Conservation (phyloP, 2,113 vertebrate genomes). For the Todiramphus saurophagus region DNA sequence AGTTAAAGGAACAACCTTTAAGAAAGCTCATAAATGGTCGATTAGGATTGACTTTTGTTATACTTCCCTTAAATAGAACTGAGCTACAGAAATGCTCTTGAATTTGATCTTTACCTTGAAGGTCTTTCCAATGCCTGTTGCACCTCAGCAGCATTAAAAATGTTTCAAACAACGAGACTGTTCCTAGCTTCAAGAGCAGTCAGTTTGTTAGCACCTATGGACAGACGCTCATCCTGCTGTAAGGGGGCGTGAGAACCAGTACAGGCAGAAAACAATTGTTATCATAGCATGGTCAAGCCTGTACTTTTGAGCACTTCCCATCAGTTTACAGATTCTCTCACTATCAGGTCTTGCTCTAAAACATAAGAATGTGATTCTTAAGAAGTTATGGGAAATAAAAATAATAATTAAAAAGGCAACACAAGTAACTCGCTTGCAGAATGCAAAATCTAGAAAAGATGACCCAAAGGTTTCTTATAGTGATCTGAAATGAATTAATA, state of each 20-base stretch:
- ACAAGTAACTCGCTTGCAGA: neutral
- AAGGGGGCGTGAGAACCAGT: neutral
- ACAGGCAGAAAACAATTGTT: neutral
- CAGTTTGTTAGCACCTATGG: neutral
- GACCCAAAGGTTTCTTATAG: neutral
- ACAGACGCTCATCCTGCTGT: neutral
- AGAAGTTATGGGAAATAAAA: neutral
- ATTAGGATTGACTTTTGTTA: slow-evolving; percentile 12
- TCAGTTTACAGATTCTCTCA: neutral
- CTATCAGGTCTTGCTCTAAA: neutral
- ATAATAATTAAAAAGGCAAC: neutral
- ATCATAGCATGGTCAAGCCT: neutral
- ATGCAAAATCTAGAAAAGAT: neutral
- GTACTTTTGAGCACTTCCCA: neutral
- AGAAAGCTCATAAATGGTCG: slow-evolving; percentile 5
- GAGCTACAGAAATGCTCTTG: neutral
- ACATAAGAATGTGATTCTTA: neutral
- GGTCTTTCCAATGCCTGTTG: neutral
- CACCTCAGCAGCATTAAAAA: neutral
- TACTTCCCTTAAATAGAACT: neutral
- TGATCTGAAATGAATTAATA: neutral
- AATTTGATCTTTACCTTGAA: neutral
- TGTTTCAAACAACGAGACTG: neutral
- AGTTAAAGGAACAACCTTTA: neutral
- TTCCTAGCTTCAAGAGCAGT: neutral